Base-by-base conservation (phyloP, 2,888 invertebrate species). In the Caenorhabditis sp. region DNA sequence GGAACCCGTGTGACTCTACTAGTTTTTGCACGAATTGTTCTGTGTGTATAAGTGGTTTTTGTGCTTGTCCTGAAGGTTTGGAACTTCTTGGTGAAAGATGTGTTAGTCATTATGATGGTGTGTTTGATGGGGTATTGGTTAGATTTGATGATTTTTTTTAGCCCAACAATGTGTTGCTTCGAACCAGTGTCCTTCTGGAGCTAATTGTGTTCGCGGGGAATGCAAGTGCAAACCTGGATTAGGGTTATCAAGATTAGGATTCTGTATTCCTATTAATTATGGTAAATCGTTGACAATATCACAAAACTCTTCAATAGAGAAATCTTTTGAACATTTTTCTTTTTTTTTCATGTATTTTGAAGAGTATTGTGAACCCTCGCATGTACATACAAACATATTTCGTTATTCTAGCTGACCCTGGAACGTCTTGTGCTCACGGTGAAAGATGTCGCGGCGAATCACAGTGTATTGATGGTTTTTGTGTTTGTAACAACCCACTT, bases 151-250 rank as follows among this genome's bases (percentile, higher is more conserved):
- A 21, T 61, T 26, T 23, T 49, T 63, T 79, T 64, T 25, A 83
- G 82, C 78, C 20, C 72, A 77, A 23, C 67, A 66, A 49, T 84
- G 83, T 65, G 31, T 82, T 23, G 78, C 83, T 8, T 78, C 81
- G 14, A 77, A 80, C 50, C 82, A 83, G 56, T 84, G 84, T 67
- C 81, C 84, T 52, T 75, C 81, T 23, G 84, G 83, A 53, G 81
- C 83, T n/a, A 78, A 80, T 43, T 84, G 84, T 65, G 67, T 83
- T 4, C 63, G 70, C 10, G 82, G 83, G 49, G 76, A 73, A 31
- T 84, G 84, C 65, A 71, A 76, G 8, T 84, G 84, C 43, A 73
- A 70, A 17, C 74, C 73, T 2, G 83, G 84, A 31, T 70, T 81
- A 3, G 79, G 72, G 1, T 70, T 81, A 10, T 71, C 76, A 8